phyloP scores from a whole-genome alignment of 1,140 invertebrate species.

The Chrysoperla carnea region DNA sequence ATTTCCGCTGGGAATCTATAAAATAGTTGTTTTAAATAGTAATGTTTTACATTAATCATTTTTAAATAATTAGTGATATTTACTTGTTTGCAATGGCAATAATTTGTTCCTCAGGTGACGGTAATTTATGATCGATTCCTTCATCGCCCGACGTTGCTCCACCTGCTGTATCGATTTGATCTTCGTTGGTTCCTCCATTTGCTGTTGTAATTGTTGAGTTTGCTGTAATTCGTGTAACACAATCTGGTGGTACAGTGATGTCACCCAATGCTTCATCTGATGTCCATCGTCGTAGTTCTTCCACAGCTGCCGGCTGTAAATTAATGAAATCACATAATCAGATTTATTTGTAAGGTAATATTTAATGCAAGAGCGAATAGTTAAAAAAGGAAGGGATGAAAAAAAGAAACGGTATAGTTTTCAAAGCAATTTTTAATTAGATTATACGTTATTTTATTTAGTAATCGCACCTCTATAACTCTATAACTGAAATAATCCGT shows the following conservation, averaged over 20 bases:
- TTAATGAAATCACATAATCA: constrained; percentile 3
- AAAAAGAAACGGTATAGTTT: too few relatives aligned
- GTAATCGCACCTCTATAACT: too few relatives aligned
- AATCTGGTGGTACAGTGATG: constrained; percentile 58
- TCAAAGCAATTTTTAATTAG: too few relatives aligned
- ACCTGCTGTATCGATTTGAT: constrained; percentile 30
- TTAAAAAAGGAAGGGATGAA: too few relatives aligned
- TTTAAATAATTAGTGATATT: constrained; percentile 16
- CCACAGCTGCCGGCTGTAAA: constrained; percentile 57
- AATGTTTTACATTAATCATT: not conserved
- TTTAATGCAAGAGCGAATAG: too few relatives aligned
- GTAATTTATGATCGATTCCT: constrained; percentile 60
- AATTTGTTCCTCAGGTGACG: constrained; percentile 66
- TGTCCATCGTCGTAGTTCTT: constrained; percentile 66
- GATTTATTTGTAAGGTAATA: not conserved
- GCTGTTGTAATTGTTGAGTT: constrained; percentile 19
- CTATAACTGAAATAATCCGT: too few relatives aligned
- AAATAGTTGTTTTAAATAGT: constrained; percentile 1
- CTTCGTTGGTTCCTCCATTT: constrained; percentile 10
- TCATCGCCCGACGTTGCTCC: constrained; percentile 33
- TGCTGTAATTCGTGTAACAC: constrained; percentile 33
- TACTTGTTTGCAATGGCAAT: constrained; percentile 62
- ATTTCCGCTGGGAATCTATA: constrained; percentile 69
- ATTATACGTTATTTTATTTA: too few relatives aligned
- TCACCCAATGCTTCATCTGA: constrained; percentile 66